Conservation (phyloP, 2,888 invertebrate genomes). For the Salpingus planirostris region DNA sequence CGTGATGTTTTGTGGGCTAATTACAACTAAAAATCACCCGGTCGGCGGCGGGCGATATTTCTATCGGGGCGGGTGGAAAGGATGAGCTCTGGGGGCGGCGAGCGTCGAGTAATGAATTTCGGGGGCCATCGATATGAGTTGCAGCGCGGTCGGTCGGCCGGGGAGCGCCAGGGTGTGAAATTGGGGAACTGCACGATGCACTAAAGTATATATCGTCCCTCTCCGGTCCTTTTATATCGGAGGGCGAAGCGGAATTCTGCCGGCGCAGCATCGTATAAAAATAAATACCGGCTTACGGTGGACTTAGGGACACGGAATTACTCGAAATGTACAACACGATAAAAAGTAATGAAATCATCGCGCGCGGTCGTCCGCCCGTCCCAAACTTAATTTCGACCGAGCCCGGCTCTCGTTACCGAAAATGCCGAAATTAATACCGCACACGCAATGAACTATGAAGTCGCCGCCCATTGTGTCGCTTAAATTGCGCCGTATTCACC, state of each 20-base stretch:
- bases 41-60: no score
- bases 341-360: slow-evolving; percentile 31
- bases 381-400: slow-evolving; percentile 1
- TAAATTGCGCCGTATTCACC: slow-evolving; percentile 2
- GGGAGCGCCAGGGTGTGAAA: slow-evolving; percentile 36
- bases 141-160: slow-evolving; percentile 31
- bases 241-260: slow-evolving; percentile 30
- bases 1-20: no score
- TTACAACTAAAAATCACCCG: no score
- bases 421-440: slow-evolving; percentile 1
- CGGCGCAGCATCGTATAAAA: slow-evolving; percentile 33
- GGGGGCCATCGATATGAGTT: slow-evolving; percentile 38
- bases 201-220: slow-evolving; percentile 28
- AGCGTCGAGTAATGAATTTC: slow-evolving; percentile 40
- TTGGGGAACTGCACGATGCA: slow-evolving; percentile 37
- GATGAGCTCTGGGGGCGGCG: no score
- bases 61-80: no score
- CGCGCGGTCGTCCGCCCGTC: neutral
- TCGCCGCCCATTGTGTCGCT: neutral
- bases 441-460: slow-evolving; percentile 4
- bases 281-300: slow-evolving; percentile 36
- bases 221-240: slow-evolving; percentile 23
- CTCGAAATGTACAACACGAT: slow-evolving; percentile 29
- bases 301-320: slow-evolving; percentile 27
- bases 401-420: neutral